These are phyloP conservation scores for Nudaria mundana DNA, from an alignment of 2,888 invertebrate genomes.

Conservation along the genomic window DNA sequence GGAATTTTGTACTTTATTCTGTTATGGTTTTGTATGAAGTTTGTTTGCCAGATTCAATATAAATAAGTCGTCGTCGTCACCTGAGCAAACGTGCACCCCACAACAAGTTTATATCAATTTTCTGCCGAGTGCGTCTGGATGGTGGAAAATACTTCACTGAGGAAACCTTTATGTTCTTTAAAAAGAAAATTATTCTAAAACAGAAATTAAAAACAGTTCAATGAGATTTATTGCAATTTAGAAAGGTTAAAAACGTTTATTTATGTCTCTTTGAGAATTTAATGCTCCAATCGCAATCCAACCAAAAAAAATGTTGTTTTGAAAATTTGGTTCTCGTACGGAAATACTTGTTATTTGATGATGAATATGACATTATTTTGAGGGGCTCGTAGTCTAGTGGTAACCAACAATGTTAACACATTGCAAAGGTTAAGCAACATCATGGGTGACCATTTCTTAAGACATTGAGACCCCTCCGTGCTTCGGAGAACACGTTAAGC, in stretches of 20 bases:
- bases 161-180: constrained; percentile 47
- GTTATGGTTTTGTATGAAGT: constrained; percentile 33
- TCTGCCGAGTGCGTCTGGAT: constrained; percentile 74
- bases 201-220: constrained; percentile 25
- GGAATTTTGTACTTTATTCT: constrained; percentile 36
- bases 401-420: no score
- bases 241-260: constrained; percentile 20
- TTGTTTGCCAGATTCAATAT: constrained; percentile 37
- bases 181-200: constrained; percentile 35
- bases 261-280: not conserved
- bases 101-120: constrained; percentile 79
- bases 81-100: constrained; percentile 65
- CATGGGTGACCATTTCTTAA: no score
- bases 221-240: constrained; percentile 13
- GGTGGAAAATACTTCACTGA: constrained; percentile 66
- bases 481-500: no score
- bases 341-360: no score
- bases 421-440: no score
- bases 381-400: no score
- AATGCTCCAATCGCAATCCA: no score
- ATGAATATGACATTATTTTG: no score
- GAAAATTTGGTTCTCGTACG: no score
- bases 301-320: no score
- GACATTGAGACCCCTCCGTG: no score
- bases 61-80: constrained; percentile 71